Percentiles rank a stretch among this genome's conserved stretches.
Conservation (phyloP, 2,797 vertebrate genomes). For the Chloroceryle amazona region DNA sequence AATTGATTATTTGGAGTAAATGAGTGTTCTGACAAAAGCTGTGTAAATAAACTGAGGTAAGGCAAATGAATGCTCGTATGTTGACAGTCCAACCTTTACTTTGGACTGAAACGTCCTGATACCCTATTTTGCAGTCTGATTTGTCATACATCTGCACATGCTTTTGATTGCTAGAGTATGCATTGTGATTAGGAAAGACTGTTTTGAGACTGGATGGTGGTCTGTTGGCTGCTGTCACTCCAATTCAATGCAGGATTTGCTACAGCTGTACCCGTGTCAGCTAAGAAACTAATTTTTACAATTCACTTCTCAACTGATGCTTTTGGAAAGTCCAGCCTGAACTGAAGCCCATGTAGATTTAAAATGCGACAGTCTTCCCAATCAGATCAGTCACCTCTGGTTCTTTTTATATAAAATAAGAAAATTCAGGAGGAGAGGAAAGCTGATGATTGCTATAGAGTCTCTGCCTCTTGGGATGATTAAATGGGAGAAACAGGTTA, state of each 20-base stretch:
- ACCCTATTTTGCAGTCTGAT: neutral
- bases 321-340: neutral
- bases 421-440: neutral
- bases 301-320: neutral
- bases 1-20: neutral
- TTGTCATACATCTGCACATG: accelerated
- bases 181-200: neutral
- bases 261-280: neutral
- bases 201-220: neutral
- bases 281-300: neutral
- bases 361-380: neutral
- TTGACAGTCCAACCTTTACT: neutral
- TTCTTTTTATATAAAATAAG: neutral
- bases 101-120: neutral
- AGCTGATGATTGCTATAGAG: neutral
- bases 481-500: neutral
- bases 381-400: neutral
- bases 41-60: neutral
- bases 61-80: neutral
- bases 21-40: neutral
- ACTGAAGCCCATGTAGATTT: neutral
- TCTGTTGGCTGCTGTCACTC: neutral
- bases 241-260: neutral
- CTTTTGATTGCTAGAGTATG: neutral
- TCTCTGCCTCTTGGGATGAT: neutral